A percentile compares a stretch with the other conserved stretches of the same genome.
These are phyloP conservation scores for Pomatostomus ruficeps DNA, from an alignment of 2,113 vertebrate genomes.

Conservation along the genomic window DNA sequence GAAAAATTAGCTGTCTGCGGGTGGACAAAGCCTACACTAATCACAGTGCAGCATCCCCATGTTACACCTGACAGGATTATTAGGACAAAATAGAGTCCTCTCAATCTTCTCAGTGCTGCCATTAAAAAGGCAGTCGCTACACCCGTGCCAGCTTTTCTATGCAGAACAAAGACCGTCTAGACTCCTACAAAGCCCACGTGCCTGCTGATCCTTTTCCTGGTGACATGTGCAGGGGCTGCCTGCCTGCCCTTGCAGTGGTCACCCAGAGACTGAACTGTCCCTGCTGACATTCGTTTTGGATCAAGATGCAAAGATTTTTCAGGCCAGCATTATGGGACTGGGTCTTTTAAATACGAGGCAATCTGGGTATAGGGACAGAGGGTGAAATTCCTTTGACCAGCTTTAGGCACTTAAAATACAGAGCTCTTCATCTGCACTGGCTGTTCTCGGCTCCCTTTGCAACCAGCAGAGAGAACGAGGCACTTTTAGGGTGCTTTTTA, in stretches of 20 bases:
- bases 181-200: neutral
- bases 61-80: constrained; percentile 61
- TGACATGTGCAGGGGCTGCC: neutral
- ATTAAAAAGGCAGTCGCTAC: neutral
- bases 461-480: accelerated
- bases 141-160: neutral
- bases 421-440: neutral
- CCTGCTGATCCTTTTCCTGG: neutral
- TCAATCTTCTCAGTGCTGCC: constrained; percentile 38
- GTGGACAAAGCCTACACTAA: constrained; percentile 61
- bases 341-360: neutral
- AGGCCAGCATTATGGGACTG: accelerated
- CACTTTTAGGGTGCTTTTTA: neutral
- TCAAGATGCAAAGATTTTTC: neutral
- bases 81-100: constrained; percentile 52
- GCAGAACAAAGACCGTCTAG: constrained; percentile 38
- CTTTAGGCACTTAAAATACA: neutral
- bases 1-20: constrained; percentile 72
- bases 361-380: neutral
- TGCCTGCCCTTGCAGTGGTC: neutral
- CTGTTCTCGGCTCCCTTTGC: neutral
- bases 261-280: accelerated
- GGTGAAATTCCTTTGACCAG: neutral
- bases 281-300: neutral
- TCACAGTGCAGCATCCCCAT: constrained; percentile 40